A percentile compares a stretch with the other conserved stretches of the same genome.
These are phyloP conservation scores for Papilio aristodemus DNA, from an alignment of 1,140 invertebrate genomes.

Conservation along the genomic window DNA sequence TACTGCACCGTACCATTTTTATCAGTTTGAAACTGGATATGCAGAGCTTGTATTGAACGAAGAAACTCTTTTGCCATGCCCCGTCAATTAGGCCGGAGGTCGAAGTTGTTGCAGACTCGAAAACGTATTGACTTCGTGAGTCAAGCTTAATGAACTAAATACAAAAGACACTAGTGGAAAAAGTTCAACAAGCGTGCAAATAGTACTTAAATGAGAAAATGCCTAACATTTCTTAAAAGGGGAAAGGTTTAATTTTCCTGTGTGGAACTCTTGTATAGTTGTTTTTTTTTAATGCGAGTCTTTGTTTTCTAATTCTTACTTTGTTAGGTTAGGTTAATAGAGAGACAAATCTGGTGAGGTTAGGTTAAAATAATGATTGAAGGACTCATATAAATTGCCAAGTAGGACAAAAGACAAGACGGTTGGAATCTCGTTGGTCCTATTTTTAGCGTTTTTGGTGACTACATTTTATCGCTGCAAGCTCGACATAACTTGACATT, in stretches of 20 bases:
- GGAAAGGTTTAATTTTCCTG: not conserved
- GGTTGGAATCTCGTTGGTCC: no score
- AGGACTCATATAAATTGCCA: no score
- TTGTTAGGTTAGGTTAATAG: no score
- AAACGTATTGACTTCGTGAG: constrained; percentile 8
- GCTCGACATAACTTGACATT: no score
- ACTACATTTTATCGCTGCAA: no score
- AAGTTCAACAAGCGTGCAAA: not conserved
- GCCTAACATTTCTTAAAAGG: not conserved
- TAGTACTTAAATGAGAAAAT: not conserved
- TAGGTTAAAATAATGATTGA: no score
- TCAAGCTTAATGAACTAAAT: constrained; percentile 13
- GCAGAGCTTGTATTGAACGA: not conserved
- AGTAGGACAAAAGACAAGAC: no score
- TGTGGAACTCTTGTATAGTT: no score
- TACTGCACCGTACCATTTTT: not conserved
- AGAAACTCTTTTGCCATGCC: not conserved
- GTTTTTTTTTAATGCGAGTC: no score
- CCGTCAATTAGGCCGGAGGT: constrained; percentile 5
- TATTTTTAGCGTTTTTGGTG: no score
- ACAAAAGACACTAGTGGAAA: constrained; percentile 7
- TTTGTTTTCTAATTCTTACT: no score
- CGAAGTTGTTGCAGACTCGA: constrained; percentile 7
- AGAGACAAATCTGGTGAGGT: no score
- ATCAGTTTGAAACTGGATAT: not conserved